A percentile compares a stretch with the other conserved stretches of the same genome.
Evolutionary conservation across 2,888 invertebrate genomes (phyloP).

Genomic region (Archaeoteleia sp.): DNA sequence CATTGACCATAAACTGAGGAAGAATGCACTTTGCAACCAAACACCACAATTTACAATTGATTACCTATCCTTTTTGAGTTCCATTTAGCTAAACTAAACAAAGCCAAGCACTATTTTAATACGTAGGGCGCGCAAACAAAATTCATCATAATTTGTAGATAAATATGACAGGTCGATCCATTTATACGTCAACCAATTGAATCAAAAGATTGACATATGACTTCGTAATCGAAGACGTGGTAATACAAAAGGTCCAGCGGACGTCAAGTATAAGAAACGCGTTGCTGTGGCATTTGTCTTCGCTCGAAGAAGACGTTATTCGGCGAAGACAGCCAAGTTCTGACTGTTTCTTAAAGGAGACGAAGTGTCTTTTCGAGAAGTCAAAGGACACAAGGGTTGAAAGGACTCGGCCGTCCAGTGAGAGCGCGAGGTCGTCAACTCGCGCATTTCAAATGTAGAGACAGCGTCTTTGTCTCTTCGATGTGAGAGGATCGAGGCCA

Average conservation of each 20-base stretch:
- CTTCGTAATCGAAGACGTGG: conserved; percentile 26
- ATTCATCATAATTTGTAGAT: too few relatives aligned
- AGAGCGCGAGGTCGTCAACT: conserved; percentile 62
- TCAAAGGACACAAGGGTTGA: conserved; percentile 53
- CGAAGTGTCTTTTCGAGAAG: conserved; percentile 38
- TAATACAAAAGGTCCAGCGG: conserved; percentile 38
- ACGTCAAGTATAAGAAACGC: conserved; percentile 46
- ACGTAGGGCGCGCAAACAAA: too few relatives aligned
- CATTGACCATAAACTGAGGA: too few relatives aligned
- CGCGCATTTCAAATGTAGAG: conserved; percentile 60
- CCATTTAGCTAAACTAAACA: too few relatives aligned
- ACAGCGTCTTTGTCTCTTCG: conserved; percentile 70
- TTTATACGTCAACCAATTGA: too few relatives aligned
- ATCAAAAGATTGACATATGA: conserved; percentile 2
- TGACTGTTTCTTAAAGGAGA: conserved; percentile 29
- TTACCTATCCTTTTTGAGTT: too few relatives aligned
- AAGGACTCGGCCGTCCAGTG: conserved; percentile 36
- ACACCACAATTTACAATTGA: too few relatives aligned
- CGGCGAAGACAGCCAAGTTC: conserved; percentile 37
- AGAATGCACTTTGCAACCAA: too few relatives aligned
- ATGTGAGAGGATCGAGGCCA: conserved; percentile 56
- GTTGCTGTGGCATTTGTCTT: conserved; percentile 33
- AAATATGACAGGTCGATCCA: too few relatives aligned
- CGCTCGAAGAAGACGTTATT: conserved; percentile 41
- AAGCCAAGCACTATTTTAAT: too few relatives aligned